Evolutionary conservation across 2,797 vertebrate species (phyloP).

Genomic region (Catharus ustulatus): DNA sequence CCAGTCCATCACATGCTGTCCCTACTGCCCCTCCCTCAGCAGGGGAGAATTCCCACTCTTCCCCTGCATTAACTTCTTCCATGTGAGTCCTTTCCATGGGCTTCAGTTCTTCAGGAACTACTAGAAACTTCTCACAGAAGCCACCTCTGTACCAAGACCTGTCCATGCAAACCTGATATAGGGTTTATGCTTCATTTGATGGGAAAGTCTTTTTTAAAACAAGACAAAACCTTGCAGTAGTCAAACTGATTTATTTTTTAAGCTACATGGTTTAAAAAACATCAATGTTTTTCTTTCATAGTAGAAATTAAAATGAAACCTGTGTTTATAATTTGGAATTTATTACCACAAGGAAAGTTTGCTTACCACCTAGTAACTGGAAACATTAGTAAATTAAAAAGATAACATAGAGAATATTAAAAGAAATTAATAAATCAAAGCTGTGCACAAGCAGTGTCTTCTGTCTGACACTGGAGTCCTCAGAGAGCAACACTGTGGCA

Average conservation of each 20-base stretch:
- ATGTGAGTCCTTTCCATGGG: background rate
- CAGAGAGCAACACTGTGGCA: constrained; percentile 25
- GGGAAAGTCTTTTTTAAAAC: background rate
- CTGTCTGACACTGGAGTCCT: constrained; percentile 1
- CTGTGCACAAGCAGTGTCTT: background rate
- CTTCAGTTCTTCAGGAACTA: background rate
- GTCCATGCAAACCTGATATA: background rate
- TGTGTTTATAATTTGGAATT: constrained; percentile 36
- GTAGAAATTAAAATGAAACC: background rate
- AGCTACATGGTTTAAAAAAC: background rate
- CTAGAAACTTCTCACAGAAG: background rate
- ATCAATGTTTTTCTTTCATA: background rate
- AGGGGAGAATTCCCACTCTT: background rate
- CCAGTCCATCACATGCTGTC: background rate
- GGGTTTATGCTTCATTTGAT: background rate
- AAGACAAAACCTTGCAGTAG: background rate
- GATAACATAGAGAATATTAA: background rate
- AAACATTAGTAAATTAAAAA: constrained; percentile 19
- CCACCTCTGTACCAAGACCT: background rate
- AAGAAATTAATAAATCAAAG: constrained; percentile 20
- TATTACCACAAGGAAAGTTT: background rate
- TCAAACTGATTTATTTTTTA: background rate
- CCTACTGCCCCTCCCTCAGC: background rate
- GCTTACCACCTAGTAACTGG: background rate
- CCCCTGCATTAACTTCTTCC: background rate